Evolutionary conservation across 53 echinoderm and acorn worm genomes (phyloP), one percentile per base, ranked within the genome.

Genomic region (Antedon mediterranea): DNA sequence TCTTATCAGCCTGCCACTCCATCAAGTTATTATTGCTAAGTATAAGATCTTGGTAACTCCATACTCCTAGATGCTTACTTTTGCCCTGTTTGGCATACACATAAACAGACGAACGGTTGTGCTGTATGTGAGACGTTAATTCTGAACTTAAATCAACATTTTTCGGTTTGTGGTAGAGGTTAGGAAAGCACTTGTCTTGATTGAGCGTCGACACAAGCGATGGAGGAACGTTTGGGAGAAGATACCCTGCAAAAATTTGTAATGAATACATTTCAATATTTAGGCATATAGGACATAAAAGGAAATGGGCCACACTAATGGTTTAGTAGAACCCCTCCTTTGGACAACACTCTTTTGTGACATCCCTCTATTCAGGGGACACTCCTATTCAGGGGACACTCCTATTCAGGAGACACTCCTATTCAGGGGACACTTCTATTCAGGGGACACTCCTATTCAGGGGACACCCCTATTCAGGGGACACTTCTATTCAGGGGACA

Each of bases 11-110:
- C 9, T 57, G 57, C 11, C 88, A 84, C 71, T 91, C 94, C 33
- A 43, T 29, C 13, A 91, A 72, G 44, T 94, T 83, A 15, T 34
- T 27, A 43, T 94, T 91, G 78, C 94, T 94, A 71, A 41, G 76
- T 13, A 76, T 73, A n/a, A 94, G 91, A 33, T 75, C 73, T 18
- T 74, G 32, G 33, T 77, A 91, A 23, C 71, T 71, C 94, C 91
- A 91, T 3, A 83, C 71, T 28, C 85, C 85, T 18, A 87, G 57
- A 26, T 84, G 85, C 0, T 78, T 82, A 78, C 91, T 89, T 83
- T 94, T 91, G 30, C 94, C 94, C 80, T 94, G 94, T 43, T 89
- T 89, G 15, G 89, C 89, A 37, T 87, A 82, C 20, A 94, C 82
- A 73, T 82, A 94, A 70, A 83, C 37, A 14, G 78, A 26, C 9